Evolutionary conservation across 2,113 vertebrate species (phyloP), one percentile per base, ranked within the genome.

Genomic region (Uria lomvia): DNA sequence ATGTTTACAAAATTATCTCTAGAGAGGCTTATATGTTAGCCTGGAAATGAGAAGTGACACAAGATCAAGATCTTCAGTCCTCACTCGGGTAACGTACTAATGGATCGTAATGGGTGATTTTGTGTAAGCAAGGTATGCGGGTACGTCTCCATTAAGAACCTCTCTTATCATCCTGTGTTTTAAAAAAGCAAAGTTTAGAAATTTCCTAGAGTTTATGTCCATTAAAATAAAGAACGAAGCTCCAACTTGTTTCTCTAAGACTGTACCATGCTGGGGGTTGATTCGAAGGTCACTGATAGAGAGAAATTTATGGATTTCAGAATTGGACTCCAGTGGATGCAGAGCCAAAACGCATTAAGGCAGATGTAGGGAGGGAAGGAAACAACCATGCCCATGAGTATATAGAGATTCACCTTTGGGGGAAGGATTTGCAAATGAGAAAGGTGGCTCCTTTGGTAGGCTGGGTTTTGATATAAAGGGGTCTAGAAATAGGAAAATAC

Each of bases 1-100:
- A 9, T 97, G 91, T 95, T 96, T 97, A 95, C 82, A 74, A 50
- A 94, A 90, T 58, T 49, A 81, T 90, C 89, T 91, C 89, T 30
- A 47, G 84, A 91, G 81, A 70, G 95, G 47, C 84, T 83, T 53
- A 56, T 8, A 80, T 59, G 36, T 73, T 58, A 95, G 81, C 58
- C 71, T 86, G 86, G 74, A 85, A 95, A 95, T 91, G 84, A 82
- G 77, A 79, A 90, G 86, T 86, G 77, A 94, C 81, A 73, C 50
- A 12, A 70, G 73, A 94, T 83, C 84, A 91, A 95, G 71, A 82
- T 96, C 80, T 91, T 74, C 84, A 84, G 53, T 79, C 83, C 58
- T 87, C 77, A 65, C 91, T 82, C 45, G 45, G 29, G 58, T 58
- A 95, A 92, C 42, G 18, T 6, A 24, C 77, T 96, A 94, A 94